Conservation (phyloP, 1,140 invertebrate species). For the Oryctes rhinoceros region DNA sequence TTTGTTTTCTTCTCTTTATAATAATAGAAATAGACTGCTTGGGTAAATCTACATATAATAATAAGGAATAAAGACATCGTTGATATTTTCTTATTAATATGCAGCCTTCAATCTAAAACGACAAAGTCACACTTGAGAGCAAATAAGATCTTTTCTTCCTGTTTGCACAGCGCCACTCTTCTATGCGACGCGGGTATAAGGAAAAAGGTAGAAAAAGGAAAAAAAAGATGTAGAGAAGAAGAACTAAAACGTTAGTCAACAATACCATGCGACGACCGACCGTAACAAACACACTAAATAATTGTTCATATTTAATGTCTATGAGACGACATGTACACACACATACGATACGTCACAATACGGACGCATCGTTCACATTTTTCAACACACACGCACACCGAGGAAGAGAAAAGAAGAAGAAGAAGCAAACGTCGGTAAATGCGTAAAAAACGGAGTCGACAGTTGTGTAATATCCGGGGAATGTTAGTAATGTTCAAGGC, state of each 20-base stretch:
- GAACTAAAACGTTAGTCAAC: conserved; percentile 36
- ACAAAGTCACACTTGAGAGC: conserved; percentile 6
- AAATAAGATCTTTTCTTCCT: conserved; percentile 25
- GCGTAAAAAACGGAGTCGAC: conserved; percentile 32
- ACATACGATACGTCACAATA: background rate
- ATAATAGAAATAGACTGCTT: no score
- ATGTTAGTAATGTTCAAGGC: conserved; percentile 34
- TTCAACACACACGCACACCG: background rate
- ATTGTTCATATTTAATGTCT: conserved; percentile 38
- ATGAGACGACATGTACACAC: conserved; percentile 12
- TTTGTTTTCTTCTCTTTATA: no score
- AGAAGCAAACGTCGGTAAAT: conserved; percentile 26
- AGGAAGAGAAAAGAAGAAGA: conserved; percentile 8
- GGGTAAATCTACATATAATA: no score
- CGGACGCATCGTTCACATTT: background rate
- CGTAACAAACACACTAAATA: conserved; percentile 35
- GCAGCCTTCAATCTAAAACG: conserved; percentile 5
- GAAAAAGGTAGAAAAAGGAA: conserved; percentile 4
- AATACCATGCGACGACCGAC: conserved; percentile 7
- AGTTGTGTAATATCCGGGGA: conserved; percentile 35
- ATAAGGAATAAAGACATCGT: no score
- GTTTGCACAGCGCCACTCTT: background rate
- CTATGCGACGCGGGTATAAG: conserved; percentile 14
- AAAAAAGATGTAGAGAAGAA: conserved; percentile 18
- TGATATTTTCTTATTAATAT: background rate